These are phyloP conservation scores for Tichodroma muraria DNA, from an alignment of 2,113 vertebrate species.

Conservation along the genomic window DNA sequence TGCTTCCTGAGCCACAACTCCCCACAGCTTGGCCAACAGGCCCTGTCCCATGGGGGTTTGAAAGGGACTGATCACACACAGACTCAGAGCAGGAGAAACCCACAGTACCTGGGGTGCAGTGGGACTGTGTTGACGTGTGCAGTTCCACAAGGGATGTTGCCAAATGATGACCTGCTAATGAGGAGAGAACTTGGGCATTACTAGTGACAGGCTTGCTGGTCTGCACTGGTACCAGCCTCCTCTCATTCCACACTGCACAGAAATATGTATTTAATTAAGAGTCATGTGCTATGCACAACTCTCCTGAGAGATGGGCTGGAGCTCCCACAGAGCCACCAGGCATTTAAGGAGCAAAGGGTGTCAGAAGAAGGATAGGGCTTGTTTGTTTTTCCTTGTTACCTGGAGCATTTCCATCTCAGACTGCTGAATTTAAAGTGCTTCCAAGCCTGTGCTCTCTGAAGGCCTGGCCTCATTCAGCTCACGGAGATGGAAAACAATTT, in stretches of 20 bases:
- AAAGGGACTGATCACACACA: neutral
- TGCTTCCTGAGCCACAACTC: neutral
- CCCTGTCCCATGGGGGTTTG: accelerated
- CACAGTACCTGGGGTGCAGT: too few relatives aligned
- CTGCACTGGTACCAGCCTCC: neutral
- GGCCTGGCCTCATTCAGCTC: constrained; percentile 37
- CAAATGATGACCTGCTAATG: neutral
- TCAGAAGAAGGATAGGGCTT: neutral
- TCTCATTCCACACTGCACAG: neutral
- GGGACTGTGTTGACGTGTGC: accelerated
- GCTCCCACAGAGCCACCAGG: neutral
- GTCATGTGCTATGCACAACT: neutral
- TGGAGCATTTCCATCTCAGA: constrained; percentile 2
- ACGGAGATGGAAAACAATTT: constrained; percentile 51
- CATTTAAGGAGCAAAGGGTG: neutral
- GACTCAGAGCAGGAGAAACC: neutral
- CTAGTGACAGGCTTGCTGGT: neutral
- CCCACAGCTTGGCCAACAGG: neutral
- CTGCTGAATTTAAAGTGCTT: constrained; percentile 8
- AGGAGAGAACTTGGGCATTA: neutral
- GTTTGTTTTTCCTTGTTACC: constrained; percentile 3
- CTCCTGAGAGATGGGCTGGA: neutral
- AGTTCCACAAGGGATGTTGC: neutral
- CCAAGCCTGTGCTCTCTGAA: constrained; percentile 9
- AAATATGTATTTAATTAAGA: neutral